A percentile compares a stretch with the other conserved stretches of the same genome.
phyloP scores from a whole-genome alignment of 2,888 invertebrate genomes.

The Lottia scabra region DNA sequence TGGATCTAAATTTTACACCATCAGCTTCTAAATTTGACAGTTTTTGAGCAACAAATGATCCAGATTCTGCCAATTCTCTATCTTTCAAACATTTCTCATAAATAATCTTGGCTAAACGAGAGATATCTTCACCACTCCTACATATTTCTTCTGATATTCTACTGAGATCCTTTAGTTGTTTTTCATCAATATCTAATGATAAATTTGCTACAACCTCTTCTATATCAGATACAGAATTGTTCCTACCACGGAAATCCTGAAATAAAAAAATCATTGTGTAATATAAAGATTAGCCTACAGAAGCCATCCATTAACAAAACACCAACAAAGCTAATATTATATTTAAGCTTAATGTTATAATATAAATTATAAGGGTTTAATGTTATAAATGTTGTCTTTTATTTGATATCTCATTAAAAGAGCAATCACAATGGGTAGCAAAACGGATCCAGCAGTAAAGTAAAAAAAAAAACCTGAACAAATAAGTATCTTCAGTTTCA shows the following conservation, averaged over 20 bases:
- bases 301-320: no score
- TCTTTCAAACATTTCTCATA: constrained; percentile 48
- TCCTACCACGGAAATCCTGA: constrained; percentile 15
- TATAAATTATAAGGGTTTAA: no score
- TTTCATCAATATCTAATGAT: constrained; percentile 37
- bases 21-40: constrained; percentile 46
- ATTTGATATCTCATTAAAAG: no score
- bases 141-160: constrained; percentile 33
- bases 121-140: constrained; percentile 30
- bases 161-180: constrained; percentile 38
- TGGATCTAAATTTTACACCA: constrained; percentile 49
- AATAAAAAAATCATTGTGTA: no score
- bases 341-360: no score
- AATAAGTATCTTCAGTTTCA: no score
- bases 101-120: constrained; percentile 35
- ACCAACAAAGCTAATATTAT: no score
- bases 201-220: constrained; percentile 35
- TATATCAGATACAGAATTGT: constrained; percentile 27
- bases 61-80: constrained; percentile 49
- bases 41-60: constrained; percentile 51
- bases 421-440: no score
- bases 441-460: no score
- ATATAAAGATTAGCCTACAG: no score
- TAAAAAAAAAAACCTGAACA: no score
- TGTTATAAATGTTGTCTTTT: no score